Evolutionary conservation across 1,140 invertebrate species (phyloP), one percentile per base, ranked within the genome.

Genomic region (Drosophila kohkoa): DNA sequence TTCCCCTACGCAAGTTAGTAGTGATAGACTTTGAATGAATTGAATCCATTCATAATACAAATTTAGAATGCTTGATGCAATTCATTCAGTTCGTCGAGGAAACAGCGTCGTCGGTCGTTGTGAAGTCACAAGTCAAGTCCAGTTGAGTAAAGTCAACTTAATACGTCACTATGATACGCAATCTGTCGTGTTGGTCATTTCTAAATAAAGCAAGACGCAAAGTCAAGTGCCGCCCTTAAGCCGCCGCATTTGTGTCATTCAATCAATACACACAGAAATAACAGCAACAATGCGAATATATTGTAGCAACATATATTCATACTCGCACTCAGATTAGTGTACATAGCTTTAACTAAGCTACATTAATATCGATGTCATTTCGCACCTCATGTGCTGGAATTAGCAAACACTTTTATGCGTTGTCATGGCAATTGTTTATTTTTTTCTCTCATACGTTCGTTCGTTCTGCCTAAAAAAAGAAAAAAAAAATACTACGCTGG

Each of bases 301-400:
- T 25, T 25, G 20, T 25, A n/a, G 38, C 8, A 41, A 41, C n/a
- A 13, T 25, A 25, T 25, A 25, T 25, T 25, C 20, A 25, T 43
- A 13, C 11, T 13, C 41, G n/a, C 41, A 13, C n/a, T 43, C 6
- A 11, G 20, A 25, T 25, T 25, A 25, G 20, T 25, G 20, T 10
- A 13, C 16, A 13, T 11, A 16, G 15, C 45, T 49, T 20, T 32
- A 35, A 41, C 49, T 45, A 10, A 51, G 32, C 45, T 38, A 8
- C 11, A 35, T 25, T 77, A 64, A 73, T 48, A 48, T 60, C 64
- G 64, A 30, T 64, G 45, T 52, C 38, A 64, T 48, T 81, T 82
- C 74, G 49, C 81, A 82, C 80, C 65, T 78, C n/a, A 63, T 43
- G 81, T 82, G 80, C 35, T 80, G 82, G 75, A 82, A 82, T 79